Evolutionary conservation across 2,797 vertebrate genomes (phyloP), one percentile per base, ranked within the genome.

Genomic region (Tenualosa thibaudeaui): DNA sequence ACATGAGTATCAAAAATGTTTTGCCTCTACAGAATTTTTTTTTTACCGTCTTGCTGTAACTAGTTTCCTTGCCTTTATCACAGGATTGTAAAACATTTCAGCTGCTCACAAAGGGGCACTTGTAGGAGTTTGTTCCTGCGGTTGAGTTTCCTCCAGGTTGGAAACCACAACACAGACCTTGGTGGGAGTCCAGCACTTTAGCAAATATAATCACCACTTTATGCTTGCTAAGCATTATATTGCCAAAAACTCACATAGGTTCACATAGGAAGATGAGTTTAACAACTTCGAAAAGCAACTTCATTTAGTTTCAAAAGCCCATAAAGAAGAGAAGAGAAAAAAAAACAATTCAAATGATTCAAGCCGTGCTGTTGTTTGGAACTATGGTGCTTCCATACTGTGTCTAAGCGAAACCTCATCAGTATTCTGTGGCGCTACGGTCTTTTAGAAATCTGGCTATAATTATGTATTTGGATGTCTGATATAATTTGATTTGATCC

Each of bases 91-190:
- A 65, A 83, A 46, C 22, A 19, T 65, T 26, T 3, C 13, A 5
- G 31, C 83, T 51, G 50, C n/a, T 85, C 56, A 68, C 58, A 85
- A 53, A 82, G 84, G 31, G 19, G 10, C 81, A 43, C 75, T 81
- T 40, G 46, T 46, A 53, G 43, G 62, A 26, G 26, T 78, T 81
- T 40, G 53, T 58, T 84, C 8, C 68, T 81, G 62, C 13, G 71
- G 37, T 22, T 37, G 17, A 78, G 5, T 60, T 71, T 40, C 4
- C 24, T 53, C 43, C 37, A 51, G n/a, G 56, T 82, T 51, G n/a
- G 46, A 22, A 85, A 65, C 84, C 81, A 62, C 54, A 85, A 62
- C 84, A 81, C 68, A 82, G 12, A 19, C 56, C 37, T 78, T 43
- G 40, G 37, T 78, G 71, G 71, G 71, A 78, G 65, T 71, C 65